phyloP scores from a whole-genome alignment of 1,140 invertebrate species.

The Leptinotarsa undecemlineata region DNA sequence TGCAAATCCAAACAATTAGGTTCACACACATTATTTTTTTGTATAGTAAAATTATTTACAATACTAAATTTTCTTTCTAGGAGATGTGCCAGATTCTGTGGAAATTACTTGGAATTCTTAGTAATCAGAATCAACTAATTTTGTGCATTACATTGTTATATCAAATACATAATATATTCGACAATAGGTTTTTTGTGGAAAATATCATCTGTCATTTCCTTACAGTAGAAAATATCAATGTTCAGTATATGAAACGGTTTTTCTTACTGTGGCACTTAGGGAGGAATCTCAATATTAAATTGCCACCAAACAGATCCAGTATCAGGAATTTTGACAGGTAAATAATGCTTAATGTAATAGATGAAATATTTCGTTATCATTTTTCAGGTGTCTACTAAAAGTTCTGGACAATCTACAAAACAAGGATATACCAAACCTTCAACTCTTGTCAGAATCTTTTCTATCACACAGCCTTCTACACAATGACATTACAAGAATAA shows the following conservation, averaged over 20 bases:
- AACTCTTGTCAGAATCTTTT: constrained; percentile 74
- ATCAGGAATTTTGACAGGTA: constrained; percentile 63
- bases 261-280: constrained; percentile 80
- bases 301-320: constrained; percentile 44
- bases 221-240: constrained; percentile 57
- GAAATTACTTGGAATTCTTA: constrained; percentile 65
- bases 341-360: constrained; percentile 16
- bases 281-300: constrained; percentile 64
- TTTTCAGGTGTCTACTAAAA: constrained; percentile 70
- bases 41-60: too few relatives aligned
- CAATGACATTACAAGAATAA: constrained; percentile 75
- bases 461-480: constrained; percentile 73
- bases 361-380: neutral
- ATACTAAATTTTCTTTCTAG: constrained; percentile 52
- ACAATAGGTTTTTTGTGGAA: constrained; percentile 66
- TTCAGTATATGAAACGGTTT: constrained; percentile 76
- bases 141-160: constrained; percentile 71
- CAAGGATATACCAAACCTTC: constrained; percentile 68
- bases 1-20: too few relatives aligned
- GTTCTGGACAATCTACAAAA: constrained; percentile 78
- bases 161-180: constrained; percentile 71
- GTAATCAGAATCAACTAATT: constrained; percentile 64
- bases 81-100: constrained; percentile 70
- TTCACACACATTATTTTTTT: too few relatives aligned
- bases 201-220: constrained; percentile 67